Conservation (phyloP, 2,113 vertebrate genomes). For the sheep (Ovis aries) region DNA sequence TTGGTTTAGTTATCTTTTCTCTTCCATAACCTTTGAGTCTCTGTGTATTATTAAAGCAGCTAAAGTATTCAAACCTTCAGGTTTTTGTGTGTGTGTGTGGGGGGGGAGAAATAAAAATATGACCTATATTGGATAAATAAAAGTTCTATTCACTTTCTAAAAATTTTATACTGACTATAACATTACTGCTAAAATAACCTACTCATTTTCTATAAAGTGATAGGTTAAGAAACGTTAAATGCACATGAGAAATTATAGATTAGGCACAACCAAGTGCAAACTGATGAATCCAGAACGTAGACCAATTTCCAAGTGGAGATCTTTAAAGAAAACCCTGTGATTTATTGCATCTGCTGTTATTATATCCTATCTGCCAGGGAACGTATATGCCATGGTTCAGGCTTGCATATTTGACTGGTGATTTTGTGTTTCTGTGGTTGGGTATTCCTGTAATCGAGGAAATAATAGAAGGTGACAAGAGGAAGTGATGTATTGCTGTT, state of each 20-base stretch:
- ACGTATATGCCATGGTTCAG: background rate
- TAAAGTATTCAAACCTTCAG: background rate
- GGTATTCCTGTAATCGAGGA: background rate
- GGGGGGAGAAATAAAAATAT: background rate
- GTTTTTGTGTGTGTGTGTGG: background rate
- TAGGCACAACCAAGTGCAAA: accelerated
- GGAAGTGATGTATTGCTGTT: background rate
- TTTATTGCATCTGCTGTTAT: background rate
- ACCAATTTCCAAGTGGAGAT: background rate
- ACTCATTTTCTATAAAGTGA: background rate
- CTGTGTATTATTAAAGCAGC: background rate
- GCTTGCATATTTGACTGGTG: background rate
- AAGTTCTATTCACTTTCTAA: background rate
- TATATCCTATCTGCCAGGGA: background rate
- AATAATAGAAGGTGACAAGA: background rate
- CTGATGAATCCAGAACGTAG: background rate
- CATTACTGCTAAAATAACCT: background rate
- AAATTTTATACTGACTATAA: background rate
- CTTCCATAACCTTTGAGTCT: background rate
- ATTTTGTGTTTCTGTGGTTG: background rate
- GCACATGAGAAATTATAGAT: background rate
- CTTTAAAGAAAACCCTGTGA: background rate
- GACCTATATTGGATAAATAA: background rate
- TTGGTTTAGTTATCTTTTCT: background rate
- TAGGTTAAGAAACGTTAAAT: background rate